Evolutionary conservation across 2,888 invertebrate genomes (phyloP), one percentile per base, ranked within the genome.

Genomic region (Trimorus sp.): DNA sequence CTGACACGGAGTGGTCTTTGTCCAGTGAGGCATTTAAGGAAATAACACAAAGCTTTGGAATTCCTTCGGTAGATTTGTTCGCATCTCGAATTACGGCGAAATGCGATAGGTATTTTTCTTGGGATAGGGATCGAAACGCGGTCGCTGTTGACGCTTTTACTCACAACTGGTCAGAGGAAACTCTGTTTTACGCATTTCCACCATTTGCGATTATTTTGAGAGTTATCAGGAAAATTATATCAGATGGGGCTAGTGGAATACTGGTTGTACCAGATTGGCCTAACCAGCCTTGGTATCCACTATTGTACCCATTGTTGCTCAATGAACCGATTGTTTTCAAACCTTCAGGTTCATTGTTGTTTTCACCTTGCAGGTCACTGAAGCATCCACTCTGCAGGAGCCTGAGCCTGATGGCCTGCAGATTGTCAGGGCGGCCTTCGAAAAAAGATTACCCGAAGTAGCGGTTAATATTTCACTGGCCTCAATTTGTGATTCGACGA

Each of bases 251-350:
- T 0, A 73, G 74, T 42, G 88, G 87, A 2, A 86, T 88, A 58
- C 65, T 89, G 36, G 85, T 89, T 7, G 87, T 88, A 1, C 89
- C 87, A 14, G 49, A 60, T 7, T 89, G 85, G 88, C 86, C 85
- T 26, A 78, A 84, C 9, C 88, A 88, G 65, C 83, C 87, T 0
- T 89, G 87, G 89, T 89, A 78, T 68, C 89, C 89, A 2, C 7
- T 88, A 7, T 88, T 88, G 40, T 45, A 36, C 4, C 63, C 69
- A 26, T 66, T 84, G n/a, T 56, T 75, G 38, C 26, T 42, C 0
- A 2, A 51, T 63, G 49, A 78, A 48, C 74, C 79, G n/a, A 65
- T 88, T 12, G 36, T 77, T 58, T 86, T 89, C 42, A 8, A 75
- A 42, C 87, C 88, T 65, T 38, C 56, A 14, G 53, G 73, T 85